Evolutionary conservation across 2,113 vertebrate genomes (phyloP).

Genomic region (Mustelus asterias): DNA sequence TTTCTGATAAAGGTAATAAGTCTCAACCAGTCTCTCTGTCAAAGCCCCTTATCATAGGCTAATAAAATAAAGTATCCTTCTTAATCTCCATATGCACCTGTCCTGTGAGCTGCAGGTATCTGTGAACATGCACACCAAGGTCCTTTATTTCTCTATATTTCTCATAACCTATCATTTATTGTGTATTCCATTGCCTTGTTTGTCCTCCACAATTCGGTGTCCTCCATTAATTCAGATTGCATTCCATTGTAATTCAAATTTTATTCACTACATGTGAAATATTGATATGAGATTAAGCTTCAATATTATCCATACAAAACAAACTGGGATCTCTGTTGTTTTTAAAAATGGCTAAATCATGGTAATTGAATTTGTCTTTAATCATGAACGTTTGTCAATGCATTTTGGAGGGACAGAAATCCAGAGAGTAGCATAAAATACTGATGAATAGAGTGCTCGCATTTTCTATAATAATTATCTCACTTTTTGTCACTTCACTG

Average conservation of each 20-base stretch:
- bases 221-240: background rate
- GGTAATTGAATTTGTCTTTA: background rate
- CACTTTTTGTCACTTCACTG: background rate
- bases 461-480: background rate
- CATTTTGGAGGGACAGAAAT: background rate
- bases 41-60: no score
- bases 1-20: no score
- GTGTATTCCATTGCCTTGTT: background rate
- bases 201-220: background rate
- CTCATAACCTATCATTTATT: background rate
- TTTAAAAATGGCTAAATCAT: no score
- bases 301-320: no score
- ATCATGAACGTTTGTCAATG: background rate
- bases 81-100: background rate
- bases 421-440: background rate
- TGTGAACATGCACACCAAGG: background rate
- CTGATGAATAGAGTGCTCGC: background rate
- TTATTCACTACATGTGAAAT: no score
- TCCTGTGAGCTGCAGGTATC: background rate
- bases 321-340: no score
- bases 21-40: no score
- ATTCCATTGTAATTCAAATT: no score
- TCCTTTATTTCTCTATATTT: background rate
- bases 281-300: no score
- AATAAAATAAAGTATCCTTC: no score